Evolutionary conservation across 2,888 invertebrate genomes (phyloP).

Genomic region (Drosophila fulvimacula): DNA sequence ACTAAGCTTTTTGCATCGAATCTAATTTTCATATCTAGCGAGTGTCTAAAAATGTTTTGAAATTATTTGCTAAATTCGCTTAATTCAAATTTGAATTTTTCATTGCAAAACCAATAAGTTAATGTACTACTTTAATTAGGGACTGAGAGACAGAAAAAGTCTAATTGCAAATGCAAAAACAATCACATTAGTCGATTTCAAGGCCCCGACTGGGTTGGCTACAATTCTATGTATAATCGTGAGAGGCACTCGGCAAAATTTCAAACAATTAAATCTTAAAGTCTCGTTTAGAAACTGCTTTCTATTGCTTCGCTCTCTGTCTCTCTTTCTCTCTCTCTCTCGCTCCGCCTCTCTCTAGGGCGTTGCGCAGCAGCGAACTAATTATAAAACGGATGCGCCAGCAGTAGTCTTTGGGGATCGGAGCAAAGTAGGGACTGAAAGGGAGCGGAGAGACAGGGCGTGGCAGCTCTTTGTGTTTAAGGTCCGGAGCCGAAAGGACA

Average conservation of each 20-base stretch:
- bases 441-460: neutral
- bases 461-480: conserved; percentile 49
- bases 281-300: conserved; percentile 74
- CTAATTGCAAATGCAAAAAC: conserved; percentile 53
- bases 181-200: conserved; percentile 67
- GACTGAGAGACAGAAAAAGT: neutral
- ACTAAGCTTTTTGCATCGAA: neutral
- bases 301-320: conserved; percentile 21
- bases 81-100: neutral
- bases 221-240: conserved; percentile 56
- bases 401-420: conserved; percentile 30
- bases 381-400: conserved; percentile 80
- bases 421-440: neutral
- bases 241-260: conserved; percentile 63
- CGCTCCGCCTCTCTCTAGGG: conserved; percentile 1
- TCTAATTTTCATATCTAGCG: neutral
- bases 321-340: conserved; percentile 1
- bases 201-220: conserved; percentile 25
- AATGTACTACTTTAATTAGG: neutral
- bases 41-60: neutral
- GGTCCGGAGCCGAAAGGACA: conserved; percentile 65
- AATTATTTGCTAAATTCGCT: neutral
- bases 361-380: conserved; percentile 61
- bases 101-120: neutral
- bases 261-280: conserved; percentile 81